Conservation (phyloP, 1,140 invertebrate genomes). For the Apis dorsata region DNA sequence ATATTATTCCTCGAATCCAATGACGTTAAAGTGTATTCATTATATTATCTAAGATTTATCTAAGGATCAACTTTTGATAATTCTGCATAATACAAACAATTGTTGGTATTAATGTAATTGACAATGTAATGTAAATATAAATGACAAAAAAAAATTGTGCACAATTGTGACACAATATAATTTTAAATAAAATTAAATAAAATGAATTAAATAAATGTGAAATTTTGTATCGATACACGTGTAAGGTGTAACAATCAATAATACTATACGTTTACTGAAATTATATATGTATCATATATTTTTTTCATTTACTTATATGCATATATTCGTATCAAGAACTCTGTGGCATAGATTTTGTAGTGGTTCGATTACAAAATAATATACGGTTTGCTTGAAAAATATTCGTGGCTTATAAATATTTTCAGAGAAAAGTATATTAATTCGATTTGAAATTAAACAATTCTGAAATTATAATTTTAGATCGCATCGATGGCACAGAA, state of each 20-base stretch:
- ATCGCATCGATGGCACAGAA: not conserved
- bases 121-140: not conserved
- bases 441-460: not conserved
- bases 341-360: not conserved
- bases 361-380: constrained; percentile 6
- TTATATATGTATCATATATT: constrained; percentile 55
- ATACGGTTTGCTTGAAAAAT: not conserved
- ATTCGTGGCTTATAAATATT: not conserved
- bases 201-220: not conserved
- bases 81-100: not conserved
- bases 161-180: too few species aligned
- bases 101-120: not conserved
- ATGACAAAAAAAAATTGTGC: too few species aligned
- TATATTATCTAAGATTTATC: not conserved
- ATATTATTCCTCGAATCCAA: not conserved
- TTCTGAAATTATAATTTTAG: not conserved
- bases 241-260: not conserved
- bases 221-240: not conserved
- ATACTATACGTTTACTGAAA: constrained; percentile 41
- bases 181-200: too few species aligned
- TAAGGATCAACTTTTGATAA: not conserved
- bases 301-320: constrained; percentile 8
- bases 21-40: not conserved
- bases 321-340: constrained; percentile 13
- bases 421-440: not conserved